These are phyloP conservation scores for Brachyhypopomus gauderio DNA, from an alignment of 2,113 vertebrate genomes.

Conservation along the genomic window DNA sequence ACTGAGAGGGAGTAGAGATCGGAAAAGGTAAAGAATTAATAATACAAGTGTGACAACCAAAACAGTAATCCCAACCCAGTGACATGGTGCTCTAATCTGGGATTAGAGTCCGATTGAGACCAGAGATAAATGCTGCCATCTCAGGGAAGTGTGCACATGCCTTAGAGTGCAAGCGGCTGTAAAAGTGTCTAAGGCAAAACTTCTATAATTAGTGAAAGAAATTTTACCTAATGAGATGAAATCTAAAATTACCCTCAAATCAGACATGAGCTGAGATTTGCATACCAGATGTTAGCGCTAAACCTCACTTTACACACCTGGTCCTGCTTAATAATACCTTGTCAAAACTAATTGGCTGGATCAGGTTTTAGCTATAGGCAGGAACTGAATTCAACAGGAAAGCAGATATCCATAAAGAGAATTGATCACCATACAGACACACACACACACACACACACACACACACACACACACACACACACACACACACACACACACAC, in stretches of 20 bases:
- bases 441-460: no score
- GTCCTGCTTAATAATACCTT: conserved; percentile 14
- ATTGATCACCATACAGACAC: no score
- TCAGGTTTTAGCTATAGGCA: no score
- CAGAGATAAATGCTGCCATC: conserved; percentile 66
- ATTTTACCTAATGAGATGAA: no score
- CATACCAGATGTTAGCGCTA: not conserved
- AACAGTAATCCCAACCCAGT: conserved; percentile 54
- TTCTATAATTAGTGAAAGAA: not conserved
- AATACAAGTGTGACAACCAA: conserved; percentile 29
- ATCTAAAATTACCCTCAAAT: no score
- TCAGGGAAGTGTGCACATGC: conserved; percentile 66
- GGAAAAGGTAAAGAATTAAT: conserved; percentile 42
- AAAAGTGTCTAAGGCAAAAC: not conserved
- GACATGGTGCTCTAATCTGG: conserved; percentile 67
- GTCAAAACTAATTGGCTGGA: not conserved
- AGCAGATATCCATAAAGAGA: no score
- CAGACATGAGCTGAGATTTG: no score
- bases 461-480: no score
- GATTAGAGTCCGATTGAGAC: conserved; percentile 69
- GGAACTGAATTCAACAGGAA: no score
- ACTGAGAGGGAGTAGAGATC: conserved; percentile 4
- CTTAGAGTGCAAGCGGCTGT: conserved; percentile 13
- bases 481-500: no score
- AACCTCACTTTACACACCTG: conserved; percentile 20